Evolutionary conservation across 1,140 invertebrate genomes (phyloP), one percentile per base, ranked within the genome.

Genomic region (Leptonema lineaticorne): DNA sequence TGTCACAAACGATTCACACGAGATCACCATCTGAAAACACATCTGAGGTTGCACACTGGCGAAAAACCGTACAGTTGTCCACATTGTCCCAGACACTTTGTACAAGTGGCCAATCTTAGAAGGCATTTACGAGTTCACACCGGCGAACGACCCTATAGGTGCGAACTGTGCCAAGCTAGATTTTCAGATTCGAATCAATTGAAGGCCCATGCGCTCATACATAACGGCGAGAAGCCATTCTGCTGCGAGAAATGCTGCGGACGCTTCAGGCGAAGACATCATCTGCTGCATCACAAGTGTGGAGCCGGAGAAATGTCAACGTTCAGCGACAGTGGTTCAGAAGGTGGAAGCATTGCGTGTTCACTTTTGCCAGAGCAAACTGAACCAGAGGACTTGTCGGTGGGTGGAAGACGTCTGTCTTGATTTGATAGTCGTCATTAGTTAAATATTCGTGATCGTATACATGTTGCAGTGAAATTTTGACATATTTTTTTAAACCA

Each of bases 1-100:
- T 99, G 96, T 78, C 90, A 95, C 73, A 95, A 97, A 78, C 87
- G 93, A 70, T 98, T 98, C 77, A 98, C 96, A 1, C 87, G 96
- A n/a, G 94, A 97, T 77, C 94, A 96, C 75, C 94, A 97, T 74
- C 81, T 96, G 30, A 97, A 96, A 79, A 96, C 94, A 0, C 95
- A 97, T 77, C 92, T 96, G 85, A 83, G 94, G 7, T 81, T 96
- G 29, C 95, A 97, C 78, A 96, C 94, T 0, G 95, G 95, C 4
- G 94, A 97, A 76, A 93, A 96, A 74, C 94, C 94, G 0, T 97
- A 96, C 76, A 89, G 92, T 73, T 97, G 95, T 80, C 88, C 88
- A 18, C 92, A 95, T 76, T 97, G 95, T 80, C 92, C 95, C 45
- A 85, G 93, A 1, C 90, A 94, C 74, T 96, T 97, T 78, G 94